Base-by-base conservation (phyloP, 2,888 invertebrate species). In the Dinocampus coccinellae region DNA sequence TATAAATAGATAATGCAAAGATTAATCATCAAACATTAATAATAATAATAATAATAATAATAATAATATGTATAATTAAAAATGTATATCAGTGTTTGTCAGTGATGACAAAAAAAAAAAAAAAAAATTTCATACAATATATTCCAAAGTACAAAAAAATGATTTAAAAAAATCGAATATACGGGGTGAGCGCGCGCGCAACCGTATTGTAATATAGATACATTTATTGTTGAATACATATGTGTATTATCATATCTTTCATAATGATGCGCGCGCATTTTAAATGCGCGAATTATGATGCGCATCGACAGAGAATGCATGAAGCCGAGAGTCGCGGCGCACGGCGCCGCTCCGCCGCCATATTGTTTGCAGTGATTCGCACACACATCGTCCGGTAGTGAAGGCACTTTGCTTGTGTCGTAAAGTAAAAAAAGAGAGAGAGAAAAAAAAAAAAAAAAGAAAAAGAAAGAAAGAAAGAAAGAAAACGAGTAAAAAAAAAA, bases 291-390 rank as follows among this genome's bases (percentile, higher is more conserved):
- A 70, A 57, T 29, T 65, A 60, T 39, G 58, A 68, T 66, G 70
- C 73, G 74, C 76, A 63, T 52, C 61, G 61, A 29, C 29, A 47
- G n/a, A 47, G 63, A 39, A 9, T n/a, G 16, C 9, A n/a, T 0
- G 24, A 13, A 42, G 26, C 42, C 26, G 42, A 24, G 42, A 42
- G 72, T 60, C 60, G 26, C 68, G 67, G 72, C 73, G 76, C 69
- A 75, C 66, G 73, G 75, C 72, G 78, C 80, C 81, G 80, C 78
- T 76, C 53, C 63, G 70, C 76, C 79, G 82, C 83, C 83, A 83
- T 83, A 83, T 83, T 83, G 83, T 83, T 83, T 83, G 82, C 82
- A 78, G 80, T 78, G 76, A 39, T 75, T 78, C 76, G 47, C 75
- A 78, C 77, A 77, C 77, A 77, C 78, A 75, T 77, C 80, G 77